These are phyloP conservation scores for Lutraria rhynchaena DNA, from an alignment of 1,140 invertebrate genomes.

Conservation along the genomic window DNA sequence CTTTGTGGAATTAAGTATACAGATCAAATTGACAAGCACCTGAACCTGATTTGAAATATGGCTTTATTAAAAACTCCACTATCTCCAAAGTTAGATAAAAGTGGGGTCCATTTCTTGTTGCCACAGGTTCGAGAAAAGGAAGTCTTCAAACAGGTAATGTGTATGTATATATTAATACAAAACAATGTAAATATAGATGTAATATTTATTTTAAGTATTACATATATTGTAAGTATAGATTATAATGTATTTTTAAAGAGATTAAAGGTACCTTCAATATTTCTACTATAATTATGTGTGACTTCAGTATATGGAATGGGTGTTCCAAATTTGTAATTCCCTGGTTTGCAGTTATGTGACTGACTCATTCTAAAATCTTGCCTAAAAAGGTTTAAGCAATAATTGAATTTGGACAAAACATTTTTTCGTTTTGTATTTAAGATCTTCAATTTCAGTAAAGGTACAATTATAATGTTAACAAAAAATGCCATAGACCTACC, in stretches of 20 bases:
- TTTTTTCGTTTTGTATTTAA: too few relatives aligned
- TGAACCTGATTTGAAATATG: too few relatives aligned
- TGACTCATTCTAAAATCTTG: too few relatives aligned
- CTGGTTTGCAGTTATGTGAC: too few relatives aligned
- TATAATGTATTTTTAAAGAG: neutral
- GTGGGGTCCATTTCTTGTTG: neutral
- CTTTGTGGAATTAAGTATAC: too few relatives aligned
- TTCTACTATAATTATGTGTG: neutral
- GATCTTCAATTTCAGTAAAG: too few relatives aligned
- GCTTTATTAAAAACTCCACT: constrained; percentile 3
- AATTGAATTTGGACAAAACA: too few relatives aligned
- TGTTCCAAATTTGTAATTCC: neutral
- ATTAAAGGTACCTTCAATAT: neutral
- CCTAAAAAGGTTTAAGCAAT: too few relatives aligned
- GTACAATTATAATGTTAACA: too few relatives aligned
- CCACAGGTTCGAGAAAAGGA: neutral
- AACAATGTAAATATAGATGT: neutral
- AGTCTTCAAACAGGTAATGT: neutral
- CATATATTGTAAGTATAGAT: neutral
- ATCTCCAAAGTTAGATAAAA: constrained; percentile 8
- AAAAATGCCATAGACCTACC: too few relatives aligned
- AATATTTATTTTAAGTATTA: neutral
- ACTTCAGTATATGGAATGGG: neutral
- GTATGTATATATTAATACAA: neutral
- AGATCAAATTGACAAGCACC: too few relatives aligned